Evolutionary conservation across 2,113 vertebrate species (phyloP).

Genomic region (Hypanus sabinus): DNA sequence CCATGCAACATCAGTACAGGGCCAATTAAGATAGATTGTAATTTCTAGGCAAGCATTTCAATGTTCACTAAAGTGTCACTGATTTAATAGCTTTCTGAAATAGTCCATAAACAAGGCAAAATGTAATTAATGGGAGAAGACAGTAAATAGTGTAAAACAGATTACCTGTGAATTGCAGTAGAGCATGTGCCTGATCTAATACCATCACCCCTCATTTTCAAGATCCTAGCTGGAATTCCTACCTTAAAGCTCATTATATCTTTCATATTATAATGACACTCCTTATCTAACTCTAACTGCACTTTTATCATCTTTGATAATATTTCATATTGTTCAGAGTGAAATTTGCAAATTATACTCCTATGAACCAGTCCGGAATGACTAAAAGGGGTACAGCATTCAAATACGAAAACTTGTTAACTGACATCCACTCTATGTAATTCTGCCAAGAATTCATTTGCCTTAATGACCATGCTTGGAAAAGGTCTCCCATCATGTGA

Average conservation of each 20-base stretch:
- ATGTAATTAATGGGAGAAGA: not conserved
- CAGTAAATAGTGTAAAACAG: not conserved
- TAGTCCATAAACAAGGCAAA: not conserved
- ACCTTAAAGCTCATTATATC: too few species aligned
- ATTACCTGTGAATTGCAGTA: not conserved
- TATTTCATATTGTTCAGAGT: not conserved
- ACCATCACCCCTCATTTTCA: too few species aligned
- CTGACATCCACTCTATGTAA: too few species aligned
- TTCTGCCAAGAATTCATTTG: not conserved
- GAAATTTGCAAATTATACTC: not conserved
- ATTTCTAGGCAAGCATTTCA: too few species aligned
- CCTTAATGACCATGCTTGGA: not conserved
- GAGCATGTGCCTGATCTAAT: too few species aligned
- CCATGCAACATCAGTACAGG: too few species aligned
- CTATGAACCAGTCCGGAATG: not conserved
- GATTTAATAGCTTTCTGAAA: not conserved
- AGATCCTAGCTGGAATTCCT: too few species aligned
- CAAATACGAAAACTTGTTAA: not conserved
- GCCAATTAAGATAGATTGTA: too few species aligned
- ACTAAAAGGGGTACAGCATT: not conserved
- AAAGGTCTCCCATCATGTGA: not conserved
- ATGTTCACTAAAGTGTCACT: not conserved
- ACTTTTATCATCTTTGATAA: not conserved
- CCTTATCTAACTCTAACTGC: not conserved
- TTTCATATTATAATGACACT: too few species aligned